Conservation (phyloP, 2,888 invertebrate species). For the Oligia fasciuncula region DNA sequence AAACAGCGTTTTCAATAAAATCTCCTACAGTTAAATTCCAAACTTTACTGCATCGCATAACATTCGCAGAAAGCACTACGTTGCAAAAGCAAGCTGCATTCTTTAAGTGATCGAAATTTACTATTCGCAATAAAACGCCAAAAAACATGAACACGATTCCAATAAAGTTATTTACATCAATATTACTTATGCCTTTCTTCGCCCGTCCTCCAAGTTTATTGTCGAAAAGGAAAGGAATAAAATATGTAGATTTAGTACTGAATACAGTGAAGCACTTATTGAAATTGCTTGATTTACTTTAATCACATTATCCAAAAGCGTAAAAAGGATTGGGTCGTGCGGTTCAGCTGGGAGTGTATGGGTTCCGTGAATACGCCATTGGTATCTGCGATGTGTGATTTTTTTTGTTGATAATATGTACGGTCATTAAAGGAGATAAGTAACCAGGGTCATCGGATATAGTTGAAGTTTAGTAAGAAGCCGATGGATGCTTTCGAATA, state of each 20-base stretch:
- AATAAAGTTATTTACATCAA: slow-evolving; percentile 57
- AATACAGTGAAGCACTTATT: slow-evolving; percentile 82
- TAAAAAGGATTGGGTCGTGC: slow-evolving; percentile 80
- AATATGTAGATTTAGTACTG: slow-evolving; percentile 85
- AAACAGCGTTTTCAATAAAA: slow-evolving; percentile 4
- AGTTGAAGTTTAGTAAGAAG: too few relatives aligned
- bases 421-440: too few relatives aligned
- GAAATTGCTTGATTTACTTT: slow-evolving; percentile 88
- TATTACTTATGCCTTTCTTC: slow-evolving; percentile 44
- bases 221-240: slow-evolving; percentile 74
- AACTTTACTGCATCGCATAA: slow-evolving; percentile 8
- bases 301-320: slow-evolving; percentile 82
- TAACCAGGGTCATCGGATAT: too few relatives aligned
- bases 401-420: slow-evolving; percentile 12
- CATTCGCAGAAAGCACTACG: slow-evolving; percentile 11
- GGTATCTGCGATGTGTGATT: slow-evolving; percentile 50
- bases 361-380: slow-evolving; percentile 64
- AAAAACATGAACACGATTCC: slow-evolving; percentile 47
- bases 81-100: slow-evolving; percentile 46
- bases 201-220: slow-evolving; percentile 56
- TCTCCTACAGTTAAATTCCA: slow-evolving; percentile 5
- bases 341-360: slow-evolving; percentile 67
- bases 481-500: too few relatives aligned
- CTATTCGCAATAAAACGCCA: slow-evolving; percentile 43
- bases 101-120: slow-evolving; percentile 45